A percentile compares a stretch with the other conserved stretches of the same genome.
Conservation (phyloP, 1,140 invertebrate genomes). For the Aphaenogaster rudis region DNA sequence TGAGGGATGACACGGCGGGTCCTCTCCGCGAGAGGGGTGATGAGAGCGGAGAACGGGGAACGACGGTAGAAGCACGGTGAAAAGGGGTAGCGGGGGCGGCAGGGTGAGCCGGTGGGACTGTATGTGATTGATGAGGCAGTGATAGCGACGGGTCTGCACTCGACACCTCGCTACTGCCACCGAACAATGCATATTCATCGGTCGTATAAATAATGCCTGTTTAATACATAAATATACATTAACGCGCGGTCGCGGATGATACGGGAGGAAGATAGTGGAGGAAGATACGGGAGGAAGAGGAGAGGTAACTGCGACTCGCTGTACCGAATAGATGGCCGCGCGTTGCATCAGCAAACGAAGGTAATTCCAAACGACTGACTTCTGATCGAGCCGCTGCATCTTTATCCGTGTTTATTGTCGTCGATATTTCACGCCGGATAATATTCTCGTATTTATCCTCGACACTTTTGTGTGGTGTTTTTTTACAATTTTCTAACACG, state of each 20-base stretch:
- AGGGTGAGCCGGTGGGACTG: constrained; percentile 75
- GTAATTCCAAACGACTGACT: constrained; percentile 44
- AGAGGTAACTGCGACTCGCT: constrained; percentile 28
- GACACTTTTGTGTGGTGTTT: neutral
- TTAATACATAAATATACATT: constrained; percentile 86
- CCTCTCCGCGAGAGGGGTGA: constrained; percentile 58
- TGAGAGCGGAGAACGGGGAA: constrained; percentile 13
- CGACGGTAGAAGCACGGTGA: neutral
- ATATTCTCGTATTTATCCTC: neutral
- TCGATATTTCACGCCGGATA: neutral
- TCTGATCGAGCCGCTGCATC: constrained; percentile 13
- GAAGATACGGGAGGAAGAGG: neutral
- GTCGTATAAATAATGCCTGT: constrained; percentile 86
- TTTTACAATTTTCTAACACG: constrained; percentile 18
- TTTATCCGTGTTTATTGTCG: constrained; percentile 36
- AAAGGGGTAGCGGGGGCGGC: constrained; percentile 44
- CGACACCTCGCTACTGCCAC: constrained; percentile 85
- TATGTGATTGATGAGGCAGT: constrained; percentile 86
- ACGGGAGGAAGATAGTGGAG: neutral
- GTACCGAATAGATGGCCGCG: constrained; percentile 12
- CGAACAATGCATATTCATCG: constrained; percentile 86
- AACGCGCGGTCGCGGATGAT: constrained; percentile 59
- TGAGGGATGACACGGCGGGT: constrained; percentile 78
- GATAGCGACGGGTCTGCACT: constrained; percentile 86
- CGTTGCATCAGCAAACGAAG: constrained; percentile 39